A percentile compares a stretch with the other conserved stretches of the same genome.
phyloP scores from a whole-genome alignment of 2,113 vertebrate genomes.

The Pedionomus torquatus region DNA sequence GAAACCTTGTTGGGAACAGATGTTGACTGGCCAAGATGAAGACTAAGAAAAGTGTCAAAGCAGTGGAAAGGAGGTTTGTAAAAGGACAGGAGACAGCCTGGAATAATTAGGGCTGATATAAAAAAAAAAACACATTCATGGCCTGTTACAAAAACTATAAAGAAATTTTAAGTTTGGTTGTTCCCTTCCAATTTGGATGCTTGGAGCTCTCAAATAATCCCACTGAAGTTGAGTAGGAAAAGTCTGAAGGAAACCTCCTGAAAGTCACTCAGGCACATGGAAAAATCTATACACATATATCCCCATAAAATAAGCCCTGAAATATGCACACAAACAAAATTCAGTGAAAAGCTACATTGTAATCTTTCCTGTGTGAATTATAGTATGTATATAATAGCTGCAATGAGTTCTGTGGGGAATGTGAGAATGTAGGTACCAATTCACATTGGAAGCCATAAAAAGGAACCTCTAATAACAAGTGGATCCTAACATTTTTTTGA shows the following conservation, averaged over 20 bases:
- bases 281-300: background rate
- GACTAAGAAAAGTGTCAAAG: background rate
- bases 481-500: conserved; percentile 35
- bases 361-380: conserved; percentile 5
- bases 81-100: background rate
- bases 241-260: background rate
- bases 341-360: background rate
- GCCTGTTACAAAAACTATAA: background rate
- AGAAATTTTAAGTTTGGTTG: background rate
- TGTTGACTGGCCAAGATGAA: background rate
- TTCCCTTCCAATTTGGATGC: background rate
- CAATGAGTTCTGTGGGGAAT: conserved; percentile 5
- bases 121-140: background rate
- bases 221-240: background rate
- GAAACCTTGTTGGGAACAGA: background rate
- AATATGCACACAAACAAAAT: conserved; percentile 15
- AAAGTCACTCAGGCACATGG: background rate
- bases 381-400: background rate
- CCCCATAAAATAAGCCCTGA: background rate
- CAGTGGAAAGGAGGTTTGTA: background rate
- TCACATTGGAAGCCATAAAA: conserved; percentile 37
- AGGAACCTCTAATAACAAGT: conserved; percentile 24
- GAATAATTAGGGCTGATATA: background rate
- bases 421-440: conserved; percentile 37
- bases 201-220: background rate